Evolutionary conservation across 2,113 vertebrate genomes (phyloP), one percentile per base, ranked within the genome.

Genomic region (Pongo pygmaeus): DNA sequence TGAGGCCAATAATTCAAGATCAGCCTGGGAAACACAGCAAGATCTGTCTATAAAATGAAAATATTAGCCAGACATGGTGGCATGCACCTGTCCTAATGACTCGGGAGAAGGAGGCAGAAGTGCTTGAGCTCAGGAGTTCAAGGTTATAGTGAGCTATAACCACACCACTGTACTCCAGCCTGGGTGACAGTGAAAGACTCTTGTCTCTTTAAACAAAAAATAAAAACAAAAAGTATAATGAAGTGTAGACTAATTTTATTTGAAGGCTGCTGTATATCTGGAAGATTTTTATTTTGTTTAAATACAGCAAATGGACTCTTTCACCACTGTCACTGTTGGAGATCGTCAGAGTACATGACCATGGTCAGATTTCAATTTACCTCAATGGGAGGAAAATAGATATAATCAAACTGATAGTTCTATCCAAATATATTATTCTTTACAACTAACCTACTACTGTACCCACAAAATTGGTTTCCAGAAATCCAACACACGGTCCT

Each of bases 331-430:
- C 96, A 96, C 96, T 96, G 96, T 86, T 97, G 96, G 97, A 98
- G 84, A 97, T 87, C 67, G 90, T 97, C 93, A 97, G 93, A 97
- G 96, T 83, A 97, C 92, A 97, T 84, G 64, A 97, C 87, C 92
- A 95, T 35, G 94, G 96, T 86, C 94, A 96, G 92, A 74, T 98
- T 98, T 98, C 98, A 98, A 98, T 98, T 98, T 98, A 98, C 91
- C 18, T 30, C 96, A 96, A 93, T 86, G 94, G 91, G 95, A 38
- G 81, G 20, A 91, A 98, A 98, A 96, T 23, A 97, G 97, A 98
- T 98, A 97, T 77, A 95, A 98, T 98, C 96, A 98, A 98, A 98
- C 96, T 95, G 91, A 97, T 92, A 97, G 94, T 93, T 98, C 77
- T 97, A 97, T 93, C 93, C 97, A 97, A 98, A 97, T 77, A 96